Percentiles rank a stretch among this genome's conserved stretches.
Conservation (phyloP, 2,113 vertebrate genomes). For the Hemiprocne comata region DNA sequence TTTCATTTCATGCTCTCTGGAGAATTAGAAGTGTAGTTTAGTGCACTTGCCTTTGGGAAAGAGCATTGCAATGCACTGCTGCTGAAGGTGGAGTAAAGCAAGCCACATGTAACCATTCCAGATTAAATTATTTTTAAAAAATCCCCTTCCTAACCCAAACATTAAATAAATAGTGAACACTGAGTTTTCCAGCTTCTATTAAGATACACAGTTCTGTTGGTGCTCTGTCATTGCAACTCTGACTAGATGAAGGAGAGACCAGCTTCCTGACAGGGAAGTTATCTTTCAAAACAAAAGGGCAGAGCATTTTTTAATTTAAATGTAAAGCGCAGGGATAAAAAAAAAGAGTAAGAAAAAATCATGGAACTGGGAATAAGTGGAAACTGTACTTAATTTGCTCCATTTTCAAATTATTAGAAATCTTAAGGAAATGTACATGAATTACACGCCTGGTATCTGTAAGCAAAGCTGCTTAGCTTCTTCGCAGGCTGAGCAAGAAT, state of each 20-base stretch:
- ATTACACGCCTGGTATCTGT: neutral
- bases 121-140: neutral
- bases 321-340: neutral
- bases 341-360: neutral
- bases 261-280: conserved; percentile 44
- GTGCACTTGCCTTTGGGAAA: neutral
- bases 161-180: neutral
- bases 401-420: neutral
- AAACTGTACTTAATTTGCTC: neutral
- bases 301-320: conserved; percentile 8
- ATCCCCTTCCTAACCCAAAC: neutral
- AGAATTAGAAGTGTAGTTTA: neutral
- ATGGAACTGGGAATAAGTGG: neutral
- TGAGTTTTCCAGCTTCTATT: neutral
- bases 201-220: conserved; percentile 50
- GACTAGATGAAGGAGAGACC: conserved; percentile 40
- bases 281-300: conserved; percentile 13
- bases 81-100: neutral
- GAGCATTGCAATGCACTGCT: neutral
- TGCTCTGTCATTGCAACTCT: conserved; percentile 41
- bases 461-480: neutral
- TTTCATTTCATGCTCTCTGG: neutral
- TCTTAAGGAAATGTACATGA: neutral
- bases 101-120: neutral
- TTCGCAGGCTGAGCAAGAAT: neutral